A percentile compares a stretch with the other conserved stretches of the same genome.
Conservation (phyloP, 2,797 vertebrate species). For the Silurus lanzhouensis region DNA sequence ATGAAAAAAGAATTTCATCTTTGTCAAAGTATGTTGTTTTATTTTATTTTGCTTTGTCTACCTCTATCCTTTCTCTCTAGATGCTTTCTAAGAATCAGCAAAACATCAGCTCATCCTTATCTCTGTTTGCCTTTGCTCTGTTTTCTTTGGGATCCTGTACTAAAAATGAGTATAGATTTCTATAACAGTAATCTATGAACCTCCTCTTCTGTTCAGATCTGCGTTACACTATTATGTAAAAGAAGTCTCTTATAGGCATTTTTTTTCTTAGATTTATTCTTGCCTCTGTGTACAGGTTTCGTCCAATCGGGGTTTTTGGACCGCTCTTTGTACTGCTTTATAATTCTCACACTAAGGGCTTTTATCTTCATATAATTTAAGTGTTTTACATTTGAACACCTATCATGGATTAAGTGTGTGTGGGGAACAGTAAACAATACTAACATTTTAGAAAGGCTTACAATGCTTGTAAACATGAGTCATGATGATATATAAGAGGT, state of each 20-base stretch:
- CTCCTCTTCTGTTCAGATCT: conserved; percentile 33
- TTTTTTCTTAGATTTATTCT: conserved; percentile 32
- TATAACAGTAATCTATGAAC: conserved; percentile 43
- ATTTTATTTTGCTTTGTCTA: conserved; percentile 29
- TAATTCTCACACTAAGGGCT: conserved; percentile 11
- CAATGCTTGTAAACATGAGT: conserved; percentile 23
- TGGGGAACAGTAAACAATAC: neutral
- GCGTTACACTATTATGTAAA: conserved; percentile 45
- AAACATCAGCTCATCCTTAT: conserved; percentile 25
- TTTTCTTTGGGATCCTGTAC: conserved; percentile 32
- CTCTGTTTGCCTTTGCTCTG: conserved; percentile 25
- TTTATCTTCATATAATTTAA: neutral
- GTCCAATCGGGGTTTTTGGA: conserved; percentile 22
- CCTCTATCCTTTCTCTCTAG: conserved; percentile 11
- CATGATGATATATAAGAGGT: neutral
- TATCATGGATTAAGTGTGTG: neutral
- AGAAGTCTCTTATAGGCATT: conserved; percentile 31
- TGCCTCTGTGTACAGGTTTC: conserved; percentile 39
- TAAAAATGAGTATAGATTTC: conserved; percentile 52
- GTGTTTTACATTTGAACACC: neutral
- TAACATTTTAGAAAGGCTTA: neutral
- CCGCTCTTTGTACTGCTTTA: neutral
- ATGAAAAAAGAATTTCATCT: conserved; percentile 40
- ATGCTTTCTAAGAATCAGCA: conserved; percentile 32
- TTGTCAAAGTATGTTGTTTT: conserved; percentile 37